Base-by-base conservation (phyloP, 2,888 invertebrate species). In the Colostygia pectinataria region DNA sequence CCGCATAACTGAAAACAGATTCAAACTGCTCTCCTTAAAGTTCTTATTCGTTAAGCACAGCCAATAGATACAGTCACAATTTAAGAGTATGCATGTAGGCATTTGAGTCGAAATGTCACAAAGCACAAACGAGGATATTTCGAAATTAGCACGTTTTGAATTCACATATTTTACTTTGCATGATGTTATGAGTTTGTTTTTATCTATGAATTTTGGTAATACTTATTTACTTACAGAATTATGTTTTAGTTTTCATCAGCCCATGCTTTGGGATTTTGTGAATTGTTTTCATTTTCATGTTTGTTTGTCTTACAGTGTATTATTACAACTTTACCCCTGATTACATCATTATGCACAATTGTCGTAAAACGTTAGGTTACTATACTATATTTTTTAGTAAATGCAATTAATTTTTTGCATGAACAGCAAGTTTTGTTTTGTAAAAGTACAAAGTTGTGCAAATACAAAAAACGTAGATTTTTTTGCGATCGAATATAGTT, bases 201-300 rank as follows among this genome's bases (percentile, higher is more conserved):
- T 31, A 51, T 54, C 20, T 50, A 31, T 47, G 42, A 43, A 33
- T 9, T 44, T 38, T 34, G 12, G 12, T n/a, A n/a, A n/a, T n/a
- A 34, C 10, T 44, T 33, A 24, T 44, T 47, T 40, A 29, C 24
- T 18, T 15, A 6, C 13, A 46, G 28, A 38, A 47, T 38, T 38
- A 31, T 27, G 31, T 42, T 51, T 68, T 74, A 71, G 73, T 77
- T 60, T 65, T 66, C 65, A 74, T 74, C 58, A 64, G 60, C 60
- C 68, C 69, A 66, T 55, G 79, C 76, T 80, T 77, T 68, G 66
- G 77, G 70, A 71, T 61, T 69, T 59, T 73, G 75, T 79, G 71
- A 69, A 61, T 61, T 71, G 73, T 78, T 72, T 67, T 62, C 63
- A 66, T 65, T 51, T 55, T 56, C 53, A 54, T 64, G 66, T 69